Base-by-base conservation (phyloP, 2,888 invertebrate species). In the Crioceris asparagi region DNA sequence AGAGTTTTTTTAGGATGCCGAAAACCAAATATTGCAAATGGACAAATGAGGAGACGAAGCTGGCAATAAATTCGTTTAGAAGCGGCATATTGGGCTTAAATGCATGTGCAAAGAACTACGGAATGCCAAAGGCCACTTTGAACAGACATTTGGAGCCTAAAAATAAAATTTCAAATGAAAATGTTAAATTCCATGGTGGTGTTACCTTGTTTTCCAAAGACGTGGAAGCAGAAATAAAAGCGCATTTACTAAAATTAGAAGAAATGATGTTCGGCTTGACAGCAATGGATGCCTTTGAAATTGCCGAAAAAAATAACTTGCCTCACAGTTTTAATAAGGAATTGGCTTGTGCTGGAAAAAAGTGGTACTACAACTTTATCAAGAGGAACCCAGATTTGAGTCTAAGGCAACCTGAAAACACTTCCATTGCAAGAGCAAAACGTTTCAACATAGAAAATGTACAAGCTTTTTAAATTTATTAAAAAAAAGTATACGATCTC, bases 361-460 rank as follows among this genome's bases (percentile, higher is more conserved):
- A 38, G 18, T 33, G 38, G 29, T 30, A 27, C 15, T 23, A 23
- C 23, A 15, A 16, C 14, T 16, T 14, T 7, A 4, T 27, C 27
- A 14, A 27, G 12, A 30, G 16, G 21, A 21, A 10, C 21, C 21
- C 21, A 21, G 10, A 10, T 10, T 7, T 21, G 6, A 7, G 10
- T 21, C 10, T 7, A 6, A 7, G 7, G 21, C 10, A 21, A 21
- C 7, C 21, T 10, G 21, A 6, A 21, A 21, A 21, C 10, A 21
- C 6, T 10, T 7, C 21, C 10, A 7, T 21, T 21, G 6, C 16
- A 4, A 4, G 16, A 12, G 15, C 3, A 10, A 29, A 34, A 17
- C 25, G 34, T 41, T 50, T 48, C 30, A 45, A 48, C 19, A 48
- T 34, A 37, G 33, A 32, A 27, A 38, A 43, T 35, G 43, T 47